These are phyloP conservation scores for Oryzias celebensis DNA, from an alignment of 2,113 vertebrate species.

Conservation along the genomic window DNA sequence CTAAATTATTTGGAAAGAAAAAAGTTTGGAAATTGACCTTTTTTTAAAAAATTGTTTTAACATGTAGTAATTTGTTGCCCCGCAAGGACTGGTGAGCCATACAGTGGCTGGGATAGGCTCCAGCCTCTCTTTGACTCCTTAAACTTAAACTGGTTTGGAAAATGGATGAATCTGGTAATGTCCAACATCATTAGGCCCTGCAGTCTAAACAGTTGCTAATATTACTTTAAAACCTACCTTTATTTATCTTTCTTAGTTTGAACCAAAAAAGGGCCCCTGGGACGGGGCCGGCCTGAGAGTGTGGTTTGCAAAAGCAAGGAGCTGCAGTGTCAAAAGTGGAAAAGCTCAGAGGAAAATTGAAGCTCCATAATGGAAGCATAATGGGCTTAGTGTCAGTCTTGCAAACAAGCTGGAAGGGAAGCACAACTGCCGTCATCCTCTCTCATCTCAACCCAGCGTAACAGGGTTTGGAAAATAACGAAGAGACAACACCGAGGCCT, in stretches of 20 bases:
- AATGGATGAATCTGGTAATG: no score
- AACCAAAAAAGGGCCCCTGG: constrained; percentile 9
- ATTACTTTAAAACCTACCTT: constrained; percentile 25
- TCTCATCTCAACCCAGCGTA: constrained; percentile 63
- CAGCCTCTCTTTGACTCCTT: no score
- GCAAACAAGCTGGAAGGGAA: constrained; percentile 62
- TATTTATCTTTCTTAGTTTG: constrained; percentile 42
- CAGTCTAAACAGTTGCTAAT: background rate
- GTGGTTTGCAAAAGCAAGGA: constrained; percentile 63
- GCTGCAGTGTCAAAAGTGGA: constrained; percentile 75
- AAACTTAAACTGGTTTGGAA: no score
- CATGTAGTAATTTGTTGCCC: no score
- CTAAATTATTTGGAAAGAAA: no score
- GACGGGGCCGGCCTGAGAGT: constrained; percentile 37
- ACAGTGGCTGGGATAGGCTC: no score
- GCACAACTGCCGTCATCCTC: constrained; percentile 68
- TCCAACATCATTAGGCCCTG: background rate
- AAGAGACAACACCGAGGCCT: constrained; percentile 58
- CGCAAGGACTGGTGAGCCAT: no score
- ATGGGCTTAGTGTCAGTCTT: constrained; percentile 81
- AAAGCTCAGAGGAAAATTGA: constrained; percentile 76
- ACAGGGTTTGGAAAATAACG: constrained; percentile 65
- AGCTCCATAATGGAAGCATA: constrained; percentile 80
- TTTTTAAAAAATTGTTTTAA: no score
- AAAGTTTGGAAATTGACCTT: no score